These are phyloP conservation scores for Pseudomyrmex flavicornis DNA, from an alignment of 1,140 invertebrate genomes.

Conservation along the genomic window DNA sequence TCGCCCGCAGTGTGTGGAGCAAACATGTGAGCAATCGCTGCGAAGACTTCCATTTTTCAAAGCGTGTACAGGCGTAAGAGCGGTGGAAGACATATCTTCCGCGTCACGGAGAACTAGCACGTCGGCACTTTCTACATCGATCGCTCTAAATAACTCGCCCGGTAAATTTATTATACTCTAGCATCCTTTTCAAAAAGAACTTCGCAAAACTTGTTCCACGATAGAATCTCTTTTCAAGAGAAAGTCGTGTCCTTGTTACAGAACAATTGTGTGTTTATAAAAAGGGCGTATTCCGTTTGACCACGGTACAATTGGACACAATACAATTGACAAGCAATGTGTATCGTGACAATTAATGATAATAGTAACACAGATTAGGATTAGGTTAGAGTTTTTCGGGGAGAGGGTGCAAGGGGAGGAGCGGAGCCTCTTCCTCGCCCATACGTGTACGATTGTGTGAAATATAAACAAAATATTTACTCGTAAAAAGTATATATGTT, in stretches of 20 bases:
- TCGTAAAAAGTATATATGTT: too few species aligned
- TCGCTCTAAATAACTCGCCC: constrained; percentile 65
- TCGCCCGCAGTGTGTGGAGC: background rate
- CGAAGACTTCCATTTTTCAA: constrained; percentile 53
- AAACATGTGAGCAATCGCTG: constrained; percentile 51
- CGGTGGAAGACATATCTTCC: constrained; percentile 13
- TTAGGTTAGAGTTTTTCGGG: too few species aligned
- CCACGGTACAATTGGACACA: too few species aligned
- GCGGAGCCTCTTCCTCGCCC: too few species aligned
- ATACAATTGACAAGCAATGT: too few species aligned
- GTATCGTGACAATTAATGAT: too few species aligned
- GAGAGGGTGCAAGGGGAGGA: too few species aligned
- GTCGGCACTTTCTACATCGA: constrained; percentile 66
- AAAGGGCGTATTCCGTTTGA: too few species aligned
- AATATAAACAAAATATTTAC: too few species aligned
- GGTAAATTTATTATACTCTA: constrained; percentile 66
- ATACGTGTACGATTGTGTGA: too few species aligned
- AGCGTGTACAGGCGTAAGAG: constrained; percentile 27
- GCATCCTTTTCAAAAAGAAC: constrained; percentile 41
- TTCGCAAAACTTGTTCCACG: constrained; percentile 33
- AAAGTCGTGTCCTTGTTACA: constrained; percentile 4
- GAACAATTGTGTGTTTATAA: background rate
- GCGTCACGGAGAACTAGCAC: constrained; percentile 45
- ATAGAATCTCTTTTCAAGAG: constrained; percentile 30
- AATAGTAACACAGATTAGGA: too few species aligned